Evolutionary conservation across 2,888 invertebrate genomes (phyloP).

Genomic region (Agrochola litura): DNA sequence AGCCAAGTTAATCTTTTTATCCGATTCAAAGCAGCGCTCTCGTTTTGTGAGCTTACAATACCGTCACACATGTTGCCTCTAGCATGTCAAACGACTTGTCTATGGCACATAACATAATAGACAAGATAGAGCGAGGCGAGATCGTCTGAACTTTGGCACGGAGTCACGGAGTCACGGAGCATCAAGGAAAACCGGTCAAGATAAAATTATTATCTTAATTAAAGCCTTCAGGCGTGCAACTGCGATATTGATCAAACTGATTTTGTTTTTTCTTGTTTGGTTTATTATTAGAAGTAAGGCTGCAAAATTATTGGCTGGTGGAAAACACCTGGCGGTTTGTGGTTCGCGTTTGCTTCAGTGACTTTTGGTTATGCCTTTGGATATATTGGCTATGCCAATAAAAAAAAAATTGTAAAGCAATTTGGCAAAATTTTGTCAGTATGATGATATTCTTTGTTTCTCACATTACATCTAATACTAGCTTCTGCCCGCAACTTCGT

Average conservation of each 20-base stretch:
- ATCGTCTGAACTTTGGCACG: slow-evolving; percentile 74
- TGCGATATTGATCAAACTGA: slow-evolving; percentile 58
- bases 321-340: slow-evolving; percentile 38
- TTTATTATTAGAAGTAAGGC: slow-evolving; percentile 47
- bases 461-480: neutral
- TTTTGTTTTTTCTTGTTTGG: slow-evolving; percentile 49
- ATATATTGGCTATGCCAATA: neutral
- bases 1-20: slow-evolving; percentile 38
- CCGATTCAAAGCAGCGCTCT: slow-evolving; percentile 35
- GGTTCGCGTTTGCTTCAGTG: slow-evolving; percentile 31
- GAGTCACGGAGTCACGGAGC: slow-evolving; percentile 61
- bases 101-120: slow-evolving; percentile 51
- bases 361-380: slow-evolving; percentile 22
- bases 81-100: slow-evolving; percentile 49
- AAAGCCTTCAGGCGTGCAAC: slow-evolving; percentile 60
- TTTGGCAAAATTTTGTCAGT: neutral
- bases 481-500: too few relatives aligned
- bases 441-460: neutral
- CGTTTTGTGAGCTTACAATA: slow-evolving; percentile 31
- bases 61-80: slow-evolving; percentile 41
- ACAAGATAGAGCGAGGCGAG: slow-evolving; percentile 43
- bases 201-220: slow-evolving; percentile 61
- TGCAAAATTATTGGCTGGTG: slow-evolving; percentile 40
- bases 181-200: slow-evolving; percentile 76
- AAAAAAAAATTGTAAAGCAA: neutral